Evolutionary conservation across 2,113 vertebrate species (phyloP).

Genomic region (Clupea harengus): DNA sequence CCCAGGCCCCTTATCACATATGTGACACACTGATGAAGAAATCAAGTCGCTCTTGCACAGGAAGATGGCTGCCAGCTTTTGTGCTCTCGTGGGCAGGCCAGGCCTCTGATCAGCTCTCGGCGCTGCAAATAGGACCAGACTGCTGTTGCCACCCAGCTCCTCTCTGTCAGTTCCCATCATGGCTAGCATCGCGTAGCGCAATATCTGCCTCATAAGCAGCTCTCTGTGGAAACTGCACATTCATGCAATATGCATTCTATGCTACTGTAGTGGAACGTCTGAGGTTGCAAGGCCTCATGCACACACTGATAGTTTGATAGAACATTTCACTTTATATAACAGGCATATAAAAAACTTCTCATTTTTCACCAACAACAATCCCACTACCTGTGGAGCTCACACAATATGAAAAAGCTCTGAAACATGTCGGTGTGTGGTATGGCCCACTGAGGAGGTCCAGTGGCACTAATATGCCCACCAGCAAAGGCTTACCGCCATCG

Average conservation of each 20-base stretch:
- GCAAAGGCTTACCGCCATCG: background rate
- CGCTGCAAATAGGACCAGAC: slow-evolving; percentile 63
- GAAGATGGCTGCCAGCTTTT: background rate
- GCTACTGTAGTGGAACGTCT: background rate
- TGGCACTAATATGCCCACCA: background rate
- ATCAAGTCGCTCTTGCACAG: slow-evolving; percentile 53
- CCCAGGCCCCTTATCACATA: background rate
- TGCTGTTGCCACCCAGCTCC: slow-evolving; percentile 59
- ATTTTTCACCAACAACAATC: background rate
- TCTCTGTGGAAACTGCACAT: background rate
- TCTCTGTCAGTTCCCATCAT: slow-evolving; percentile 67
- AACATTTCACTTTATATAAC: background rate
- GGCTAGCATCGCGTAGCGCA: slow-evolving; percentile 13
- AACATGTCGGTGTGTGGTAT: background rate
- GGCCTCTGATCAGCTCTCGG: slow-evolving; percentile 63
- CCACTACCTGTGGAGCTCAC: background rate
- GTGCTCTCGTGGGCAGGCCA: slow-evolving; percentile 62
- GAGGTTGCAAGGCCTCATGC: background rate
- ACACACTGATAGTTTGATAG: background rate
- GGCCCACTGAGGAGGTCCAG: background rate
- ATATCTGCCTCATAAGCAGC: slow-evolving; percentile 38
- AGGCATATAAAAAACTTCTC: background rate
- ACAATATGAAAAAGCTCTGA: background rate
- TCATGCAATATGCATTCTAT: slow-evolving; percentile 43
- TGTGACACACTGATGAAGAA: slow-evolving; percentile 44